Evolutionary conservation across 2,888 invertebrate genomes (phyloP), one percentile per base, ranked within the genome.

Genomic region (Colletes collaris): DNA sequence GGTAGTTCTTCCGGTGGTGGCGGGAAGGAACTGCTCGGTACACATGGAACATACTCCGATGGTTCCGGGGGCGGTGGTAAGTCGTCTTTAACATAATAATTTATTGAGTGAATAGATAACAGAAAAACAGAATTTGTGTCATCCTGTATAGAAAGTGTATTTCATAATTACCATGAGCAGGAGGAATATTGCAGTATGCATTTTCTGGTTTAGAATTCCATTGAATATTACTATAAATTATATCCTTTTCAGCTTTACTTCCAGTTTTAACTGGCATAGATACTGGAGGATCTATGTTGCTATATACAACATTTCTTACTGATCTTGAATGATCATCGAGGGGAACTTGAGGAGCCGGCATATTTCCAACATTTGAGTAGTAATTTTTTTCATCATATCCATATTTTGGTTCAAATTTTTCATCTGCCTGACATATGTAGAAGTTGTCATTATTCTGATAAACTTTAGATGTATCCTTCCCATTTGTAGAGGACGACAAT

Each of bases 1-100:
- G 96, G 95, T 81, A 96, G 94, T 88, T 97, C 96, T 83, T 97
- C 97, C 67, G 95, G 93, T 16, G 94, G 93, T 6, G 94, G 93
- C 50, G 93, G 93, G 79, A 93, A 93, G 44, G 92, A 90, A 76
- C 90, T 92, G 52, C 92, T 89, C 2, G 92, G 87, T 46, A 90
- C 86, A 60, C 92, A 92, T 19, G 92, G 89, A 78, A 92, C 90
- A 35, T 92, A 93, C 76, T 93, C 94, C 11, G 92, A 91, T 49
- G 94, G 93, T 79, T 93, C 94, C 16, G 95, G 94, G 6, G 94
- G 94, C 7, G 95, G 94, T 4, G 96, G 96, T 82, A 96, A 92
- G 88, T 95, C 95, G 88, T 95, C 95, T 92, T 92, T 90, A 88
- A 77, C 60, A 64, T 56, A 65, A 76, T 58, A 64, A 65, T 69